Base-by-base conservation (phyloP, 2,888 invertebrate genomes). In the Pimpla rufipes region DNA sequence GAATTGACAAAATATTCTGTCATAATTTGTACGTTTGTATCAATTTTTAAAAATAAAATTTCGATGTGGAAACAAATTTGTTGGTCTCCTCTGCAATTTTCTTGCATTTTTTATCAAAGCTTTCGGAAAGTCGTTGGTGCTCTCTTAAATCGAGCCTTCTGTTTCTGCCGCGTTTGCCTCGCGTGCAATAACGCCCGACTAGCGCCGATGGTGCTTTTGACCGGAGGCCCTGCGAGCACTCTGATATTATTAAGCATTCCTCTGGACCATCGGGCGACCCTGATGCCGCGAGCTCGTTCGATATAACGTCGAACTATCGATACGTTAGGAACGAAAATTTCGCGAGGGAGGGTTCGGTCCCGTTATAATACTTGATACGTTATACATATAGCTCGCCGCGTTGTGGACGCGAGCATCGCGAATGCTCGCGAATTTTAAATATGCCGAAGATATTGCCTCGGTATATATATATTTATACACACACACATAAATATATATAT, bases 171-270 rank as follows among this genome's bases (percentile, higher is more conserved):
- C 29, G 8, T 57, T 78, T 68, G 37, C 40, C 50, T 50, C 40
- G 52, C 29, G 18, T 86, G 88, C 88, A 90, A 92, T 91, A 91
- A 90, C 84, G 83, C 85, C 52, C 50, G 64, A 3, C 84, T 18
- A 35, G 16, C 21, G 66, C 81, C 78, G 81, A 74, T 62, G 77
- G 67, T 55, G 87, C 89, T 89, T 90, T 91, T 90, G 91, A 88
- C 85, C 89, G 86, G 59, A 59, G 40, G 57, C 86, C 84, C 84
- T 85, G 84, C 80, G 84, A 79, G 76, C 59, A 81, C 87, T 87
- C 84, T 84, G 88, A 91, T 91, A 92, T 84, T 84, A 84, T 92
- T 93, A 92, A 92, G 91, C 92, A 92, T 92, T 93, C 92, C 92
- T 84, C 57, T n/a, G 75, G 18, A 68, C 67, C 79, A 64, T 70